Evolutionary conservation across 2,113 vertebrate genomes (phyloP).

Genomic region (Orycteropus afer): DNA sequence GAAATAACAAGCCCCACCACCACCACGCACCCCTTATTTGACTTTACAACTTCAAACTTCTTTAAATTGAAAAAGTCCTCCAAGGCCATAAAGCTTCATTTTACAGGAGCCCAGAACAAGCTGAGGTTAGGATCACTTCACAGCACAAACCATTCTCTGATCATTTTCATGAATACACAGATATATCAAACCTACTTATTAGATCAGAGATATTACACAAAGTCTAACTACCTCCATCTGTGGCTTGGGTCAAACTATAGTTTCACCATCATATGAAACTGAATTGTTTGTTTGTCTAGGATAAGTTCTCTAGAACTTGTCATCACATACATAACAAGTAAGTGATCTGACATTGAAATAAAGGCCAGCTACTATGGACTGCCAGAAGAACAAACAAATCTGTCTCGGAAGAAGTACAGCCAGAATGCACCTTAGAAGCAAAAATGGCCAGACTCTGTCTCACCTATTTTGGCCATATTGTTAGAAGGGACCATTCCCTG

Average conservation of each 20-base stretch:
- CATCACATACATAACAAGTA: slow-evolving; percentile 45
- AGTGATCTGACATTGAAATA: slow-evolving; percentile 50
- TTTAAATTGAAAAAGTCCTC: slow-evolving; percentile 18
- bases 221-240: neutral
- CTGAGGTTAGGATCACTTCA: neutral
- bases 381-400: too few relatives aligned
- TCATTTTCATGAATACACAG: slow-evolving; percentile 33
- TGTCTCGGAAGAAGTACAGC: too few relatives aligned
- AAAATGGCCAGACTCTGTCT: too few relatives aligned
- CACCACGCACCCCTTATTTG: neutral
- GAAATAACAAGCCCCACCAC: neutral
- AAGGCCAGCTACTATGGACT: slow-evolving; percentile 27
- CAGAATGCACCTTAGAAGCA: too few relatives aligned
- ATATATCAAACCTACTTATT: slow-evolving; percentile 33
- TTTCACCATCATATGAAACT: slow-evolving; percentile 29
- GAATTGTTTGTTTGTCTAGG: slow-evolving; percentile 1
- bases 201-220: slow-evolving; percentile 52
- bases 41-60: slow-evolving; percentile 43
- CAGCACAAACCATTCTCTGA: slow-evolving; percentile 11
- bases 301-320: slow-evolving; percentile 42
- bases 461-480: too few relatives aligned
- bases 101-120: neutral
- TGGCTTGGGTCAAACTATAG: neutral
- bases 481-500: too few relatives aligned
- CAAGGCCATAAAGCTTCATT: slow-evolving; percentile 11